A percentile compares a stretch with the other conserved stretches of the same genome.
These are phyloP conservation scores for Cancer borealis DNA, from an alignment of 2,888 invertebrate species.

Conservation along the genomic window DNA sequence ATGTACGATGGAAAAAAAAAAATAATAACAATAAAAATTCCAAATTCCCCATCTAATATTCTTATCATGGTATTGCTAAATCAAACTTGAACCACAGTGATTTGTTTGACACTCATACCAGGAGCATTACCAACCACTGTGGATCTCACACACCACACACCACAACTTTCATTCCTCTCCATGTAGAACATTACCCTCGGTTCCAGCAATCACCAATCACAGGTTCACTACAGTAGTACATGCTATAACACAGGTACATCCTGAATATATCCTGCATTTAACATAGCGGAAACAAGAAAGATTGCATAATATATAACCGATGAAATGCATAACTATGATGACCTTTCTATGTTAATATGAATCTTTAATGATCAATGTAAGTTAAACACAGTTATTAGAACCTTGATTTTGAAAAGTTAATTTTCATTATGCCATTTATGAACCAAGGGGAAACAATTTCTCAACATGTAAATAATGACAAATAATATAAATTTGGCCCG, in stretches of 20 bases:
- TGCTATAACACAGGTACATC: constrained; percentile 53
- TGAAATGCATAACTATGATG: constrained; percentile 18
- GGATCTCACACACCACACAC: constrained; percentile 22
- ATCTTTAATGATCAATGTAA: neutral
- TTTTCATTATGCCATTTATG: constrained; percentile 7
- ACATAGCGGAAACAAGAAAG: neutral
- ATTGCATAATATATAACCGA: constrained; percentile 31
- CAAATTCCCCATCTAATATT: neutral
- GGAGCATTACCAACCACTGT: neutral
- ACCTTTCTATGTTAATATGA: neutral
- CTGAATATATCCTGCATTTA: constrained; percentile 4
- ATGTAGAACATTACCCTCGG: neutral
- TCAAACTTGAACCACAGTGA: neutral
- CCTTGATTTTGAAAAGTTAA: neutral
- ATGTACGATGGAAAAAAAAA: neutral
- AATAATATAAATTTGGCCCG: neutral
- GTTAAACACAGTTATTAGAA: neutral
- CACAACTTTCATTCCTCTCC: neutral
- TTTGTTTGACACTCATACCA: constrained; percentile 31
- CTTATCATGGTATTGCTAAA: constrained; percentile 38
- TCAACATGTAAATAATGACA: neutral
- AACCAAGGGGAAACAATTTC: neutral
- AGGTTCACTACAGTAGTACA: constrained; percentile 43
- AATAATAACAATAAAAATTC: neutral
- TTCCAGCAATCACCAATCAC: constrained; percentile 26